A percentile compares a stretch with the other conserved stretches of the same genome.
Evolutionary conservation across 2,888 invertebrate genomes (phyloP).

Genomic region (Labia minor): DNA sequence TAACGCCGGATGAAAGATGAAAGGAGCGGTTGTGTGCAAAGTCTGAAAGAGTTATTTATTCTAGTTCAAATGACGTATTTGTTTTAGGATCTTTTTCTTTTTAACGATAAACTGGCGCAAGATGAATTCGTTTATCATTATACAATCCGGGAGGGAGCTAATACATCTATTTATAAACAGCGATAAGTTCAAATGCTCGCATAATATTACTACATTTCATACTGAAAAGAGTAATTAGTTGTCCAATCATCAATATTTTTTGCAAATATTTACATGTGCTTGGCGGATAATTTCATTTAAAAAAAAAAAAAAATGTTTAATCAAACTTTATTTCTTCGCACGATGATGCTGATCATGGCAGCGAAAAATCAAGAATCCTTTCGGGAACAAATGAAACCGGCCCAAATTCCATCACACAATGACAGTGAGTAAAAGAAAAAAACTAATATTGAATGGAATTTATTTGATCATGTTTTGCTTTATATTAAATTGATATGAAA

Average conservation of each 20-base stretch:
- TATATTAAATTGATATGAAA: too few relatives aligned
- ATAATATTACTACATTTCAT: neutral
- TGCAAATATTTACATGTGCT: neutral
- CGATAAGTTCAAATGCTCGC: slow-evolving; percentile 4
- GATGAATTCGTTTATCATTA: slow-evolving; percentile 8
- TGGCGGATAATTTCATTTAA: too few relatives aligned
- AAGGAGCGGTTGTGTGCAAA: neutral
- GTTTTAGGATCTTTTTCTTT: neutral
- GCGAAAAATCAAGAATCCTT: neutral
- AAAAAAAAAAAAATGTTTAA: slow-evolving; percentile 2
- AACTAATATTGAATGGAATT: too few relatives aligned
- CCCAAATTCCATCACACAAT: neutral
- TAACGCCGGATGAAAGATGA: neutral
- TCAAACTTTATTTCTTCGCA: neutral
- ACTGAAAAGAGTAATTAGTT: neutral
- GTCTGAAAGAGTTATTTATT: neutral
- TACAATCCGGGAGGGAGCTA: slow-evolving; percentile 1
- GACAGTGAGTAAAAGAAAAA: neutral
- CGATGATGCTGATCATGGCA: neutral
- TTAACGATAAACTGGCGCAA: neutral
- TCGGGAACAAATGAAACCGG: neutral
- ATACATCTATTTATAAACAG: neutral
- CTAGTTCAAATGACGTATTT: neutral
- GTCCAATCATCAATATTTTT: neutral
- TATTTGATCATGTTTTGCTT: too few relatives aligned